These are phyloP conservation scores for Hemichromis elongatus DNA, from an alignment of 2,113 vertebrate species.

Conservation along the genomic window DNA sequence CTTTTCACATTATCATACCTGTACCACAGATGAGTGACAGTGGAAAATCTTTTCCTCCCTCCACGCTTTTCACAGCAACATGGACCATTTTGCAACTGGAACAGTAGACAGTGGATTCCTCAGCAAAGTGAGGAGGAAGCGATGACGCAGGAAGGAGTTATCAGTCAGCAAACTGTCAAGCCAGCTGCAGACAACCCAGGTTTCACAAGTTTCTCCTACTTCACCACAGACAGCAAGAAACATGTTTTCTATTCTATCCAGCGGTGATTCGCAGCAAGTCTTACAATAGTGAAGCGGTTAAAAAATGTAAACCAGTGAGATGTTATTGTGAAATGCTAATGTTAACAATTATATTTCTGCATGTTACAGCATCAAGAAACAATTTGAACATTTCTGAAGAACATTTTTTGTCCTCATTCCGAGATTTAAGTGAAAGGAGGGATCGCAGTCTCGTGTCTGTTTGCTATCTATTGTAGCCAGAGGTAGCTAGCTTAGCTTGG, in stretches of 20 bases:
- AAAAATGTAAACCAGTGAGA: neutral
- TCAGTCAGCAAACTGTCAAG: slow-evolving; percentile 48
- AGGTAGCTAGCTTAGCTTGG: neutral
- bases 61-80: slow-evolving; percentile 45
- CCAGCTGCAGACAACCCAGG: slow-evolving; percentile 23
- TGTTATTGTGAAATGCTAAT: neutral
- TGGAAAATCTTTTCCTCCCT: slow-evolving; percentile 32
- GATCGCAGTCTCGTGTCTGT: neutral
- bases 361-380: neutral
- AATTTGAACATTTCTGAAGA: neutral
- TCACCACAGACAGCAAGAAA: neutral
- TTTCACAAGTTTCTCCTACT: slow-evolving; percentile 54
- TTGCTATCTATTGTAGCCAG: neutral
- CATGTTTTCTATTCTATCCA: slow-evolving; percentile 16
- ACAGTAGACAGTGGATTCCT: slow-evolving; percentile 39
- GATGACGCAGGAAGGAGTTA: slow-evolving; percentile 61
- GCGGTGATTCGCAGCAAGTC: neutral
- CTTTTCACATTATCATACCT: slow-evolving; percentile 11
- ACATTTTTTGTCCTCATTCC: neutral
- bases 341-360: neutral
- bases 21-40: neutral
- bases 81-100: slow-evolving; percentile 26
- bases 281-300: neutral
- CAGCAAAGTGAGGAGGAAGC: slow-evolving; percentile 63
- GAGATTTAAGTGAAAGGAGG: neutral